Evolutionary conservation across 2,888 invertebrate genomes (phyloP), one percentile per base, ranked within the genome.

Genomic region (Chironomus riparius): DNA sequence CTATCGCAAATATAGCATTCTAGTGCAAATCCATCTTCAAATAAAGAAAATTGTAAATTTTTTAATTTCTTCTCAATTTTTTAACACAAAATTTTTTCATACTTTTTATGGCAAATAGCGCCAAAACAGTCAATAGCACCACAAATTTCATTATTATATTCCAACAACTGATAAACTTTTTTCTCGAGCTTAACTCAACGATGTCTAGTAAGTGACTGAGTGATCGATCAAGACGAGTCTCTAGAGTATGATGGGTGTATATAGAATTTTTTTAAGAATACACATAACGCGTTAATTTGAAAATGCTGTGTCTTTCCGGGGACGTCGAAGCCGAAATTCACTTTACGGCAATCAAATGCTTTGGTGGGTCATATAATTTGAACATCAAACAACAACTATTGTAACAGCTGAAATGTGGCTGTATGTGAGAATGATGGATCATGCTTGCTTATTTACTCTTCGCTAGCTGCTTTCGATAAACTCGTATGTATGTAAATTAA

Each of bases 1-100:
- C 24, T 24, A 21, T 74, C 74, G 22, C 74, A 74, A n/a, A 68
- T 48, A 18, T 38, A 74, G n/a, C 74, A 74, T 68, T 74, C 74
- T 22, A 74, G 22, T 21, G 68, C 65, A 48, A 74, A 74, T n/a
- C 74, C 74, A 68, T 74, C n/a, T 28, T 47, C 47, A 74, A 74
- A 61, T 5, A 18, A 50, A 61, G 4, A 61, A 72, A 48, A 71
- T 56, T 61, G 38, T 28, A 2, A 70, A 0, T 56, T 71, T 24
- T 18, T 18, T 24, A 38, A n/a, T 28, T 24, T 15, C 1, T 72
- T 71, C 4, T 7, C 12, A 72, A 72, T 15, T 65, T 62, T 73
- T 71, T 61, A 21, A 3, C 21, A 62, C 21, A 7, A 56, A 56
- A 22, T 47, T 73, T 47, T 65, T 13, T 50, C 72, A 72, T 24